Conservation (phyloP, 2,113 vertebrate species). For the Lagopus muta region DNA sequence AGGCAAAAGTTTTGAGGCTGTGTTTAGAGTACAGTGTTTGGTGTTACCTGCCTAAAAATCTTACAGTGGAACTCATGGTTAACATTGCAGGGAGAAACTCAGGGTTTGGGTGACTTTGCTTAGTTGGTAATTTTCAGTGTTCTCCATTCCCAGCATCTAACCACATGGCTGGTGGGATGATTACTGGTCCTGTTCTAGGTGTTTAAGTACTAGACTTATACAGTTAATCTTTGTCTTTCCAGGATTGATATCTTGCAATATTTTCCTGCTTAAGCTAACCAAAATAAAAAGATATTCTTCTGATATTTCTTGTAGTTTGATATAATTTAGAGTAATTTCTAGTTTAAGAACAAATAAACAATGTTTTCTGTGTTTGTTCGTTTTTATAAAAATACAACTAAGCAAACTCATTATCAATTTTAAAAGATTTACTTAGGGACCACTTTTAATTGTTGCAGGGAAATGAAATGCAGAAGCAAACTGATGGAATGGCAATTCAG, state of each 20-base stretch:
- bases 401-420: not conserved
- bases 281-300: not conserved
- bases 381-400: not conserved
- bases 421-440: not conserved
- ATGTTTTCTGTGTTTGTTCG: not conserved
- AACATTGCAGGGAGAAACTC: not conserved
- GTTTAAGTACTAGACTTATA: not conserved
- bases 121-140: not conserved
- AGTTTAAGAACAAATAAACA: not conserved
- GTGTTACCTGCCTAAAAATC: fast-evolving
- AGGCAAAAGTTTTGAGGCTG: not conserved
- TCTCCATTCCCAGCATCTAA: not conserved
- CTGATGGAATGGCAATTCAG: not conserved
- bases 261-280: not conserved
- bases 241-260: not conserved
- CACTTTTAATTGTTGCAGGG: not conserved
- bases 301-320: not conserved
- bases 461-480: not conserved
- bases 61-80: not conserved
- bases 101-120: not conserved
- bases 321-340: not conserved
- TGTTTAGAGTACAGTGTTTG: not conserved
- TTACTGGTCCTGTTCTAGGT: not conserved
- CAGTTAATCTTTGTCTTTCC: not conserved
- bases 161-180: not conserved